phyloP scores from a whole-genome alignment of 1,140 invertebrate genomes.

The Stratiolaelaps scimitus region DNA sequence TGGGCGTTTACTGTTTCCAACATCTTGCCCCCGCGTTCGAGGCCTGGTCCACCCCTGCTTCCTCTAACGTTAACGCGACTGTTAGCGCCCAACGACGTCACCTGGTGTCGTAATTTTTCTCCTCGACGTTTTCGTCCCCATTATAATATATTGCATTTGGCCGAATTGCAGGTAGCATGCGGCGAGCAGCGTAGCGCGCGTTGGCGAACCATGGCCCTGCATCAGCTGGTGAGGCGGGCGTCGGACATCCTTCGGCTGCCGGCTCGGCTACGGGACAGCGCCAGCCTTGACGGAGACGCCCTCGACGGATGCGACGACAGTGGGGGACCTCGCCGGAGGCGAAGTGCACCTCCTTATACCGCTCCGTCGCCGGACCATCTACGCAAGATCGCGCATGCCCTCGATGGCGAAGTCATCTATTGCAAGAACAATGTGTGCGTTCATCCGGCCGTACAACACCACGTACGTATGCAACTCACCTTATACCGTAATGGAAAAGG shows the following conservation, averaged over 20 bases:
- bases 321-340: neutral
- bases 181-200: neutral
- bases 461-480: conserved; percentile 52
- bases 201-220: conserved; percentile 1
- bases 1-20: too few relatives aligned
- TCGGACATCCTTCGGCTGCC: conserved; percentile 12
- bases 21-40: too few relatives aligned
- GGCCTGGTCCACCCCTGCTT: too few relatives aligned
- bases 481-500: too few relatives aligned
- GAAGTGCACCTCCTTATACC: neutral
- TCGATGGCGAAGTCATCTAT: conserved; percentile 65
- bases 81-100: too few relatives aligned
- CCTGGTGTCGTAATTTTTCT: too few relatives aligned
- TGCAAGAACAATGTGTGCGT: conserved; percentile 89
- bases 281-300: neutral
- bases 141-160: too few relatives aligned
- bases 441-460: conserved; percentile 59
- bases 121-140: too few relatives aligned
- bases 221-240: conserved; percentile 18
- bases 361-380: conserved; percentile 16
- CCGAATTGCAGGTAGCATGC: conserved; percentile 19
- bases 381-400: conserved; percentile 3
- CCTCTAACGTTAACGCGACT: too few relatives aligned
- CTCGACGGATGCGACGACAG: too few relatives aligned
- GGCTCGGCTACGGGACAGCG: neutral